A percentile compares a stretch with the other conserved stretches of the same genome.
phyloP scores from a whole-genome alignment of 2,113 vertebrate species.

The Indri indri region DNA sequence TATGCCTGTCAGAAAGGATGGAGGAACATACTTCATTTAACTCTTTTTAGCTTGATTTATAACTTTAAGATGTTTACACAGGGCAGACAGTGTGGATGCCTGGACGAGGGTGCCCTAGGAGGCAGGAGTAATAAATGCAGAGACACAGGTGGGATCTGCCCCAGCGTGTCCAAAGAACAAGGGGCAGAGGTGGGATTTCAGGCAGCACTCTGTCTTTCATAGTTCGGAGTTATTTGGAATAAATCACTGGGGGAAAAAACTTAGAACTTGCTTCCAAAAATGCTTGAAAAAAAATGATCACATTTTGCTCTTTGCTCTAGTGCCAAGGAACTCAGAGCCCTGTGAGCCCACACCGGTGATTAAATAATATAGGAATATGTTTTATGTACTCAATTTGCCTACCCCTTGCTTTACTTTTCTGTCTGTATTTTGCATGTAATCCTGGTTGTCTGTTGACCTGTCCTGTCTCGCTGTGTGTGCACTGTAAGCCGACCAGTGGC shows the following conservation, averaged over 20 bases:
- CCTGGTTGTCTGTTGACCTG: not conserved
- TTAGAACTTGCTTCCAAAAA: not conserved
- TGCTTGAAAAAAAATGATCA: not conserved
- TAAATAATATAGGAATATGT: not conserved
- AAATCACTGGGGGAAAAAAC: not conserved
- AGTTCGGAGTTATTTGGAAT: not conserved
- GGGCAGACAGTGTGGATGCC: too few species aligned
- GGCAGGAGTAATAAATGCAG: not conserved
- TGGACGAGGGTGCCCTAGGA: not conserved
- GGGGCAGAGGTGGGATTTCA: not conserved
- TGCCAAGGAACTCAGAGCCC: not conserved
- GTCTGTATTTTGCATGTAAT: too few species aligned
- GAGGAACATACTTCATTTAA: not conserved
- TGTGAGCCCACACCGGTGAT: not conserved
- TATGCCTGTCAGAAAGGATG: not conserved
- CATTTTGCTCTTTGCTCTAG: not conserved
- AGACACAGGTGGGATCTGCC: not conserved
- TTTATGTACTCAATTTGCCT: rapidly evolving
- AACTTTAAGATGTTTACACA: not conserved
- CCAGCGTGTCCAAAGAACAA: too few species aligned
- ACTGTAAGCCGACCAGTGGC: not conserved
- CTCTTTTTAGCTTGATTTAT: not conserved
- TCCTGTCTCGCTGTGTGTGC: not conserved
- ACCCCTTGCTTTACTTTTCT: not conserved
- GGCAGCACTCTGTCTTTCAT: not conserved